These are phyloP conservation scores for Diprion similis DNA, from an alignment of 1,140 invertebrate species.

Conservation along the genomic window DNA sequence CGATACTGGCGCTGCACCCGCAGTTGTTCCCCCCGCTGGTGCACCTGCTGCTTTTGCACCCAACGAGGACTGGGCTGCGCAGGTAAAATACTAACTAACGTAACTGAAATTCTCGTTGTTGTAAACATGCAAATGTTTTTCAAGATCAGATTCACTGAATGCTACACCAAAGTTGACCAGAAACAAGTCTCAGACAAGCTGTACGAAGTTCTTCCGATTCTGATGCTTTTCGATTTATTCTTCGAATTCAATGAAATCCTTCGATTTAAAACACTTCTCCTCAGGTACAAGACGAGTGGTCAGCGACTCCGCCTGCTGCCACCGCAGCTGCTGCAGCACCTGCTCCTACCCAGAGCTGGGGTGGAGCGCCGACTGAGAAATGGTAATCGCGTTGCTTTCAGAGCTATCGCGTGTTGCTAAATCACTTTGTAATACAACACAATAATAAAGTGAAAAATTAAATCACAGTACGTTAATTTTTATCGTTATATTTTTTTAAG, in stretches of 20 bases:
- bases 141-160: too few relatives aligned
- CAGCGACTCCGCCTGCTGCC: conserved; percentile 21
- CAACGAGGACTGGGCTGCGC: conserved; percentile 64
- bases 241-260: not conserved
- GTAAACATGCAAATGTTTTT: too few relatives aligned
- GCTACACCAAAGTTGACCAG: too few relatives aligned
- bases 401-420: not conserved
- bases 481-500: too few relatives aligned
- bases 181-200: too few relatives aligned
- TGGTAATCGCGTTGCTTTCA: conserved; percentile 28
- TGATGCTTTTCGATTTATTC: not conserved
- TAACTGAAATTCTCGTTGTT: too few relatives aligned
- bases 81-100: conserved; percentile 20
- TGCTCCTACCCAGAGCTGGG: conserved; percentile 47
- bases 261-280: not conserved
- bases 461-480: not conserved
- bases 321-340: conserved; percentile 10
- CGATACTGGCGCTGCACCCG: conserved; percentile 42
- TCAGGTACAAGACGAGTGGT: conserved; percentile 51
- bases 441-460: not conserved
- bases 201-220: not conserved
- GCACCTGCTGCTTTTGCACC: conserved; percentile 43
- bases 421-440: not conserved
- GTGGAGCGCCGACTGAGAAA: conserved; percentile 44
- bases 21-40: conserved; percentile 32